Evolutionary conservation across 2,888 invertebrate species (phyloP).

Genomic region (Nesidiocoris tenuis): DNA sequence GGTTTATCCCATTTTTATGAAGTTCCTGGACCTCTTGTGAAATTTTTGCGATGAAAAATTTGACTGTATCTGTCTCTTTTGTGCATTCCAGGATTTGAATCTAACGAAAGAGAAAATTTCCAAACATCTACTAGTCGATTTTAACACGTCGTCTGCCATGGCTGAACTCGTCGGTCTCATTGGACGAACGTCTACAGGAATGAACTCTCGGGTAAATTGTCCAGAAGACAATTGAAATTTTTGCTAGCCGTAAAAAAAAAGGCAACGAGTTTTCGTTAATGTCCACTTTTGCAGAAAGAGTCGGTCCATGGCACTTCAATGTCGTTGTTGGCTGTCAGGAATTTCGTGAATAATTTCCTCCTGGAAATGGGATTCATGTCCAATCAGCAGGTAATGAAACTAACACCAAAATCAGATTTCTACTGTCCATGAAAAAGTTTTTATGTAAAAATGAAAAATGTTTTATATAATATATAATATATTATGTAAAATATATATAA

Average conservation of each 20-base stretch:
- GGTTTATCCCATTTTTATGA: too few relatives aligned
- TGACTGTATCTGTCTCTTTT: too few relatives aligned
- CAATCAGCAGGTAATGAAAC: background rate
- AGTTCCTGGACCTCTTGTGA: too few relatives aligned
- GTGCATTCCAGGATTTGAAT: slow-evolving; percentile 21
- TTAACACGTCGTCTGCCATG: slow-evolving; percentile 24
- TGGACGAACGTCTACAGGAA: background rate
- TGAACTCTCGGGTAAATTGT: slow-evolving; percentile 12
- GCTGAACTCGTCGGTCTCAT: slow-evolving; percentile 2
- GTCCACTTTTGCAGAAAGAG: too few relatives aligned
- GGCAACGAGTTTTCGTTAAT: too few relatives aligned
- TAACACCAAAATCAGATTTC: background rate
- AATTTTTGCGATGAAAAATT: too few relatives aligned
- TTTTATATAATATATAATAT: too few relatives aligned
- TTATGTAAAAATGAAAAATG: too few relatives aligned
- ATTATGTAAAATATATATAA: background rate
- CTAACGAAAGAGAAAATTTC: slow-evolving; percentile 1
- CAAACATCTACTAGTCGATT: background rate
- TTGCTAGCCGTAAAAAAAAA: too few relatives aligned
- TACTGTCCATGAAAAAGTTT: too few relatives aligned
- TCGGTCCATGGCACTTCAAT: slow-evolving; percentile 3
- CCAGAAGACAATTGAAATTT: too few relatives aligned
- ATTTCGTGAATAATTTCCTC: slow-evolving; percentile 31
- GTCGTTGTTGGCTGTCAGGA: slow-evolving; percentile 33
- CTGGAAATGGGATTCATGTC: slow-evolving; percentile 36